phyloP scores from a whole-genome alignment of 2,888 invertebrate genomes.

The Oxycera nigricornis region DNA sequence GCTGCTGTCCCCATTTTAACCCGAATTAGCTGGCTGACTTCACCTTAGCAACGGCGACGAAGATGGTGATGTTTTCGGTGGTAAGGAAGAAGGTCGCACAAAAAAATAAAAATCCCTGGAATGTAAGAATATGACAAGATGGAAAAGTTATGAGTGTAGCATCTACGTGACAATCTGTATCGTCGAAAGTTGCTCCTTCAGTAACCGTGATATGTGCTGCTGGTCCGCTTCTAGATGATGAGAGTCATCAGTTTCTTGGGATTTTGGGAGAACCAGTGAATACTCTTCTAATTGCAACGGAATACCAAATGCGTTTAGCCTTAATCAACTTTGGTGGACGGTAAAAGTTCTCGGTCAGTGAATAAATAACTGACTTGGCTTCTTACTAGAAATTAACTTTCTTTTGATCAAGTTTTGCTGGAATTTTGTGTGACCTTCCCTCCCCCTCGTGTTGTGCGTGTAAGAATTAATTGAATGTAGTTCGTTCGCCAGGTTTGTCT shows the following conservation, averaged over 20 bases:
- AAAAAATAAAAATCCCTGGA: too few relatives aligned
- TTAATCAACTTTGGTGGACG: background rate
- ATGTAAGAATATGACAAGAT: background rate
- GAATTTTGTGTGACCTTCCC: too few relatives aligned
- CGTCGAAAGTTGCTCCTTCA: slow-evolving; percentile 2
- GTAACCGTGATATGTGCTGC: background rate
- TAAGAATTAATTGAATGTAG: background rate
- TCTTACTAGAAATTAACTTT: background rate
- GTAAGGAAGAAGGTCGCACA: background rate
- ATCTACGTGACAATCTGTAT: slow-evolving; percentile 34
- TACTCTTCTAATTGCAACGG: slow-evolving; percentile 11
- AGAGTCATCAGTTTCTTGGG: background rate
- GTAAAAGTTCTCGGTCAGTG: background rate
- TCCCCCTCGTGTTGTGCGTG: too few relatives aligned
- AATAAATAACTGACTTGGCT: background rate
- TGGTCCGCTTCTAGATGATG: too few relatives aligned
- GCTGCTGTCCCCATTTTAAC: slow-evolving; percentile 30
- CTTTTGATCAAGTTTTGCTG: background rate
- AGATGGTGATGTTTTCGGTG: background rate
- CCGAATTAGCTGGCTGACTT: slow-evolving; percentile 13
- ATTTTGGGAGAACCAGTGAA: background rate
- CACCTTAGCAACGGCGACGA: too few relatives aligned
- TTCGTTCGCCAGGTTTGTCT: too few relatives aligned
- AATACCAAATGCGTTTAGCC: background rate
- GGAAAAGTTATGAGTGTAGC: slow-evolving; percentile 37